These are phyloP conservation scores for Aurelia aurita complex sp. Pacific DNA, from an alignment of 30 jellyfish, hydroid and myxozoan genomes.

Conservation along the genomic window DNA sequence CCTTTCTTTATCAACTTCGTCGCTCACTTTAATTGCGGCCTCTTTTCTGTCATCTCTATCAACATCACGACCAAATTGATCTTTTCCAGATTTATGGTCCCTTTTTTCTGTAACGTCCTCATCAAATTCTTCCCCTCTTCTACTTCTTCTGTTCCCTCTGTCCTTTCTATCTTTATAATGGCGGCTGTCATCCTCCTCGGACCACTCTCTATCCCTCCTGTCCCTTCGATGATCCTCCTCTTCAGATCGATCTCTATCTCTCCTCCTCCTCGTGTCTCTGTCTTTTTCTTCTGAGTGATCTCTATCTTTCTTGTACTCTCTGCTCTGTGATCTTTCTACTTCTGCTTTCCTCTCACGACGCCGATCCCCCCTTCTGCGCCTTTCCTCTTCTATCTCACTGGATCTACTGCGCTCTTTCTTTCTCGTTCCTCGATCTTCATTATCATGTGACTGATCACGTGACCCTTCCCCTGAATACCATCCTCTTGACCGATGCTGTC, in stretches of 20 bases:
- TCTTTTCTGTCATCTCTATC: constrained; percentile 12
- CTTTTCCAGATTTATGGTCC: too few relatives aligned
- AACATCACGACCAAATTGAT: neutral
- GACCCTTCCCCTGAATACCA: neutral
- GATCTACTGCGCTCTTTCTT: constrained; percentile 9
- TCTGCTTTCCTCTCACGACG: constrained; percentile 16
- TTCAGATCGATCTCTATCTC: neutral
- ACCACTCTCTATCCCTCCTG: neutral
- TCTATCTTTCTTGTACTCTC: neutral
- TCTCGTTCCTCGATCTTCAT: neutral
- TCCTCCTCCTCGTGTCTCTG: neutral
- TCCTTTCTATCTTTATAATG: constrained; percentile 5
- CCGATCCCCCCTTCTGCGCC: constrained; percentile 7
- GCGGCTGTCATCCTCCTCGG: neutral
- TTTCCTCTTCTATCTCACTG: constrained; percentile 5
- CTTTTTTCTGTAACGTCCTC: neutral
- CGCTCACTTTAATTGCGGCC: neutral
- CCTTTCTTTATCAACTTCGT: neutral
- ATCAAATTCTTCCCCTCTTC: constrained; percentile 8
- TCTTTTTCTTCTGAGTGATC: neutral
- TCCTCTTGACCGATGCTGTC: neutral
- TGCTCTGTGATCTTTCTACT: neutral
- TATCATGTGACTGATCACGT: neutral
- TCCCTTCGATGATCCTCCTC: neutral
- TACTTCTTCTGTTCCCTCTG: neutral